Evolutionary conservation across 2,888 invertebrate genomes (phyloP).

Genomic region (Calliphora vomitoria): DNA sequence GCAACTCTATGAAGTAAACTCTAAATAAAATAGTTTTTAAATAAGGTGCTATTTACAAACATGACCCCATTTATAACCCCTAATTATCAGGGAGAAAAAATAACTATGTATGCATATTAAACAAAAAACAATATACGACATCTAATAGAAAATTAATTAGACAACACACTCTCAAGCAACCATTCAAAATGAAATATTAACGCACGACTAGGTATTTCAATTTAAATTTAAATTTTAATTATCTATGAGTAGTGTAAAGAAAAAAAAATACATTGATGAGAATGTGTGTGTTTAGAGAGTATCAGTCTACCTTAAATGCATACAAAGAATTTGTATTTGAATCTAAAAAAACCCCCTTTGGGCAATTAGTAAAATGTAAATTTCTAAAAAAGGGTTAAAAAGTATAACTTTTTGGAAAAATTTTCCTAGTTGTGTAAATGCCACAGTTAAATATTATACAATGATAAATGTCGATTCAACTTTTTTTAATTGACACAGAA

Average conservation of each 20-base stretch:
- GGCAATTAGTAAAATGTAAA: slow-evolving; percentile 56
- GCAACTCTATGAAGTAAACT: background rate
- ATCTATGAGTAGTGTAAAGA: background rate
- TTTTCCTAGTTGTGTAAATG: background rate
- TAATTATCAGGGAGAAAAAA: slow-evolving; percentile 16
- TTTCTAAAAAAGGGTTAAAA: background rate
- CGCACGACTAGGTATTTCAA: slow-evolving; percentile 27
- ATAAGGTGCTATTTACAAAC: background rate
- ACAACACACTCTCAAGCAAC: background rate
- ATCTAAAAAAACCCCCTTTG: background rate
- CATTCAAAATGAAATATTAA: slow-evolving; percentile 15
- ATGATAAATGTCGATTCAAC: background rate
- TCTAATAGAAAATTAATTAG: slow-evolving; percentile 32
- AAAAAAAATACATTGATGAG: background rate
- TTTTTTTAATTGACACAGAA: background rate
- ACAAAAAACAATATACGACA: slow-evolving; percentile 11
- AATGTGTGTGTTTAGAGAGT: background rate
- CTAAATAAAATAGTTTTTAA: background rate
- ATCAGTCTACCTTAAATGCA: background rate
- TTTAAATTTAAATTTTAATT: slow-evolving; percentile 40
- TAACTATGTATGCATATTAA: slow-evolving; percentile 1
- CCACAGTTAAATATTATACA: slow-evolving; percentile 14
- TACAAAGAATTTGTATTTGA: background rate
- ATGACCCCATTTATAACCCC: slow-evolving; percentile 23
- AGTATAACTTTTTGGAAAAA: background rate